Evolutionary conservation across 1,140 invertebrate species (phyloP).

Genomic region (Sycophila sp.): DNA sequence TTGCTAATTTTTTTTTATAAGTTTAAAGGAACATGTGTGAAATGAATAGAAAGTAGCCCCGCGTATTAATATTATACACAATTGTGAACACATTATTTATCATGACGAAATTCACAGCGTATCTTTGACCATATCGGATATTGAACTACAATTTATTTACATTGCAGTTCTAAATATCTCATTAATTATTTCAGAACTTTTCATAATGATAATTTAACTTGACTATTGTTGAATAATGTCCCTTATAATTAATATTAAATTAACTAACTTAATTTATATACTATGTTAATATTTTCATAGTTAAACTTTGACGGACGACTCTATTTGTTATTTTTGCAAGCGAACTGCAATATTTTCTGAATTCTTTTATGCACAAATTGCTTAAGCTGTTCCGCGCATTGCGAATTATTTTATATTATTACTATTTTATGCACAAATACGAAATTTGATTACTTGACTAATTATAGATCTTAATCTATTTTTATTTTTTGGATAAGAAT

Average conservation of each 20-base stretch:
- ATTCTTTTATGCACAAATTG: too few species aligned
- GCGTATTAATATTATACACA: too few species aligned
- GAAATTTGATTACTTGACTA: constrained; percentile 4
- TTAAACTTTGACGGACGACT: not conserved
- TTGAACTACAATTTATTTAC: not conserved
- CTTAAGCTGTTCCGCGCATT: not conserved
- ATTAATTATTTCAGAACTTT: not conserved
- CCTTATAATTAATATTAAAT: too few species aligned
- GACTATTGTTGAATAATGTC: too few species aligned
- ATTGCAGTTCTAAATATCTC: too few species aligned
- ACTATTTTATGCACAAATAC: not conserved
- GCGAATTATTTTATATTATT: not conserved
- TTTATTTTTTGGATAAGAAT: not conserved
- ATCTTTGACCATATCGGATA: not conserved
- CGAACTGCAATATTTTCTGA: not conserved
- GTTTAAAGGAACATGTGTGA: constrained; percentile 2
- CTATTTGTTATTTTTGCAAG: constrained; percentile 8
- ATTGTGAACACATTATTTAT: too few species aligned
- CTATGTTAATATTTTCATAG: not conserved
- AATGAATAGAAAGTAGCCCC: too few species aligned
- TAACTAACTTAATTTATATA: too few species aligned
- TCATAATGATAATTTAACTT: constrained; percentile 2
- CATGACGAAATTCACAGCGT: not conserved
- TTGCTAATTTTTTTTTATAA: not conserved
- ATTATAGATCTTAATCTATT: not conserved